These are phyloP conservation scores for Oxystoma pomonae DNA, from an alignment of 2,888 invertebrate genomes.

Conservation along the genomic window DNA sequence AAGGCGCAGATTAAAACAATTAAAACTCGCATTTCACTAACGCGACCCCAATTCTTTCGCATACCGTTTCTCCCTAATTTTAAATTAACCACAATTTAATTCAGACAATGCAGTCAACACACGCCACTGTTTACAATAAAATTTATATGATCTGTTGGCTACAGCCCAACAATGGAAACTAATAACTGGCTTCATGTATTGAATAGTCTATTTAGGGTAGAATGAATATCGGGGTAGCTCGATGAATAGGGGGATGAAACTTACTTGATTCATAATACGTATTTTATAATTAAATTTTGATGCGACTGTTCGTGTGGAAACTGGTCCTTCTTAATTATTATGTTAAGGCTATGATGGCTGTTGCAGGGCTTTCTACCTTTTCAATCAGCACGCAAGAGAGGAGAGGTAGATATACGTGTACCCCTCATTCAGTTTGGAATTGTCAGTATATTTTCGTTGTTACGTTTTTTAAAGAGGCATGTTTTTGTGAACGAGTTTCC, in stretches of 20 bases:
- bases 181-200: constrained; percentile 49
- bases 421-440: no score
- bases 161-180: constrained; percentile 48
- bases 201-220: constrained; percentile 31
- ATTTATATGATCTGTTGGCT: constrained; percentile 49
- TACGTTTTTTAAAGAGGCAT: no score
- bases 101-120: constrained; percentile 42
- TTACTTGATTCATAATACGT: constrained; percentile 45
- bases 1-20: no score
- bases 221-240: constrained; percentile 30
- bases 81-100: constrained; percentile 39
- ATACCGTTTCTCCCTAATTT: constrained; percentile 54
- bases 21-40: no score
- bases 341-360: no score
- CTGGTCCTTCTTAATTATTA: no score
- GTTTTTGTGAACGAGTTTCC: no score
- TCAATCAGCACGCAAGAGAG: no score
- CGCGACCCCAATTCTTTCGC: no score
- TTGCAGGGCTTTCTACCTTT: no score
- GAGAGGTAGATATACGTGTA: no score
- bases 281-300: constrained; percentile 50
- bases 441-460: no score
- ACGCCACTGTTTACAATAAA: constrained; percentile 49
- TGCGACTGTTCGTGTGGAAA: constrained; percentile 47
- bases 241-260: constrained; percentile 41